These are phyloP conservation scores for Meta bourneti DNA, from an alignment of 2,888 invertebrate genomes.

Conservation along the genomic window DNA sequence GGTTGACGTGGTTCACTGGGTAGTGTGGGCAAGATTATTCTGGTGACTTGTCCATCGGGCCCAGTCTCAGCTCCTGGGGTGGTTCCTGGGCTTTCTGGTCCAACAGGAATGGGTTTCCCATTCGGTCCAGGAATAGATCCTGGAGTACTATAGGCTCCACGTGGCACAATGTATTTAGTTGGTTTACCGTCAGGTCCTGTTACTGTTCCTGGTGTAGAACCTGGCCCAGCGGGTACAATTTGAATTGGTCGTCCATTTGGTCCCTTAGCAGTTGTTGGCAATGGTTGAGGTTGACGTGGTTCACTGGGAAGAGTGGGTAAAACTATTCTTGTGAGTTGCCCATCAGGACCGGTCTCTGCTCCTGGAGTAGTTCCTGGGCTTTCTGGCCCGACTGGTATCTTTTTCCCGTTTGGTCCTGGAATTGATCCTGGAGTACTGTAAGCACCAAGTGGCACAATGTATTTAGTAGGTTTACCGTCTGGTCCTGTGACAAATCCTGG, in stretches of 20 bases:
- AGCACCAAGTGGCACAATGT: slow-evolving; percentile 15
- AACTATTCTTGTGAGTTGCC: not conserved
- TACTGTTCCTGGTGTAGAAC: not conserved
- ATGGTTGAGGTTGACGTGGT: not conserved
- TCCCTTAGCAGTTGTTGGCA: slow-evolving; percentile 15
- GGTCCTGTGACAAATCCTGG: slow-evolving; percentile 33
- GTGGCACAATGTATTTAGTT: slow-evolving; percentile 2
- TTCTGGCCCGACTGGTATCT: not conserved
- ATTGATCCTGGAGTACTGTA: not conserved
- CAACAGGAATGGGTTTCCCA: slow-evolving; percentile 25
- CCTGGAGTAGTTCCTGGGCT: slow-evolving; percentile 22
- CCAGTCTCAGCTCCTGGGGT: not conserved
- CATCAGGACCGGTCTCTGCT: slow-evolving; percentile 7
- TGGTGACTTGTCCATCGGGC: not conserved
- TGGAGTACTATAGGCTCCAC: not conserved
- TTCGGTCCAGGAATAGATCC: slow-evolving; percentile 10
- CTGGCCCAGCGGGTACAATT: slow-evolving; percentile 12
- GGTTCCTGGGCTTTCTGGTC: not conserved
- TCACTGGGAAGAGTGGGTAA: not conserved
- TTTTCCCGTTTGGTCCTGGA: not conserved
- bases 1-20: slow-evolving; percentile 7
- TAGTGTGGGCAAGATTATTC: slow-evolving; percentile 22
- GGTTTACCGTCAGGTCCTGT: slow-evolving; percentile 10
- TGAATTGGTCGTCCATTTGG: slow-evolving; percentile 19
- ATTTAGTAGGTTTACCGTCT: slow-evolving; percentile 10